Evolutionary conservation across 2,797 vertebrate genomes (phyloP).

Genomic region (Pteropus rufus): DNA sequence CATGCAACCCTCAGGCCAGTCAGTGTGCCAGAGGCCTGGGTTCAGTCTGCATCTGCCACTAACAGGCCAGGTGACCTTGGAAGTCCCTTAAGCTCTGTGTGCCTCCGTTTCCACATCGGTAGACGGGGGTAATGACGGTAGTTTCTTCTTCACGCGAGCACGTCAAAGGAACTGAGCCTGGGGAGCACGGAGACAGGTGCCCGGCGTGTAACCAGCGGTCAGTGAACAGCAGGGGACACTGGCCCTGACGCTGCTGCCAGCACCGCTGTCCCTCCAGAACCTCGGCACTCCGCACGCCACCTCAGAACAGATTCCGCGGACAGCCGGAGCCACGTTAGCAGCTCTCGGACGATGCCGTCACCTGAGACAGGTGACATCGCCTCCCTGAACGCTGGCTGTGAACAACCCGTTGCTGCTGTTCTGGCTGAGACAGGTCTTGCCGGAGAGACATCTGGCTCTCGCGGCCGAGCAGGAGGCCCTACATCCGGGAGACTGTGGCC

Average conservation of each 20-base stretch:
- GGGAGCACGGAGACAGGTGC: not conserved
- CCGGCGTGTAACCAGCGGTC: fast-evolving
- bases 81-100: not conserved
- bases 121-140: fast-evolving
- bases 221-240: fast-evolving
- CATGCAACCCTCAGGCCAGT: fast-evolving
- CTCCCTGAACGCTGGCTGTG: not conserved
- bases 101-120: not conserved
- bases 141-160: fast-evolving
- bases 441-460: fast-evolving
- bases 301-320: not conserved
- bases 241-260: not conserved
- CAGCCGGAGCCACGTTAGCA: not conserved
- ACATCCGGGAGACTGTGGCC: not conserved
- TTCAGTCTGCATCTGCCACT: not conserved
- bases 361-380: not conserved
- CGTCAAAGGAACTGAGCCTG: fast-evolving
- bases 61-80: not conserved
- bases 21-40: fast-evolving
- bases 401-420: fast-evolving
- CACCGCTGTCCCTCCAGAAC: fast-evolving
- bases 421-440: fast-evolving
- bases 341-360: not conserved
- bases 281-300: fast-evolving
- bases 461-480: no score